These are phyloP conservation scores for Brachyopa scutellaris DNA, from an alignment of 2,888 invertebrate species.

Conservation along the genomic window DNA sequence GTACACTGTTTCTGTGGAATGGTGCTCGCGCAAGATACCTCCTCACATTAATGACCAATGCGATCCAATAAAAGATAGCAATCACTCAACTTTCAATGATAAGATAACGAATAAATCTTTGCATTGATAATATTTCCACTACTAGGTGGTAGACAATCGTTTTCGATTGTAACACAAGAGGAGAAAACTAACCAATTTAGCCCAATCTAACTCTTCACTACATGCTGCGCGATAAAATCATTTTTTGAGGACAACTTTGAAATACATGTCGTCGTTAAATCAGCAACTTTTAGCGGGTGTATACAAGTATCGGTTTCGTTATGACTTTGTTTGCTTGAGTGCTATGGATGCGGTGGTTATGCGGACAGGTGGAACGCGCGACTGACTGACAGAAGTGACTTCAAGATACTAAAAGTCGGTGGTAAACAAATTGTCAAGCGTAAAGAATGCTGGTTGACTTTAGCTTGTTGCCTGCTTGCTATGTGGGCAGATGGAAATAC, in stretches of 20 bases:
- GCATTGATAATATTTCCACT: constrained; percentile 23
- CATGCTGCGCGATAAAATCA: background rate
- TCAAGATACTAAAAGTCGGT: constrained; percentile 39
- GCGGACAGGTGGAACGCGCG: constrained; percentile 14
- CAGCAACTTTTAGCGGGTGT: background rate
- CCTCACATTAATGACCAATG: constrained; percentile 49
- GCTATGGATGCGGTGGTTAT: constrained; percentile 23
- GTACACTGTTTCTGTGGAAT: constrained; percentile 36
- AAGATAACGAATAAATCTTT: constrained; percentile 53
- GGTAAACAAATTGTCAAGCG: constrained; percentile 30
- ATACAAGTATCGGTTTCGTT: too few relatives aligned
- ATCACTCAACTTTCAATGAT: constrained; percentile 39
- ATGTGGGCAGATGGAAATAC: background rate
- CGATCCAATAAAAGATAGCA: constrained; percentile 33
- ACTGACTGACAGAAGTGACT: constrained; percentile 20
- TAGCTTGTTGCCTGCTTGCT: background rate
- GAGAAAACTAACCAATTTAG: background rate
- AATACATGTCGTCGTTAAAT: constrained; percentile 6
- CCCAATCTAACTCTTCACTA: background rate
- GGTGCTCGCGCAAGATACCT: constrained; percentile 43
- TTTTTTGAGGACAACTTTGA: background rate
- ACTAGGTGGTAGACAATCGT: background rate
- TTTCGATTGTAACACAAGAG: background rate
- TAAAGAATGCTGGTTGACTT: constrained; percentile 1
- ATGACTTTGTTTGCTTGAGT: background rate